phyloP scores from a whole-genome alignment of 2,797 vertebrate species.

The Danio albolineatus region DNA sequence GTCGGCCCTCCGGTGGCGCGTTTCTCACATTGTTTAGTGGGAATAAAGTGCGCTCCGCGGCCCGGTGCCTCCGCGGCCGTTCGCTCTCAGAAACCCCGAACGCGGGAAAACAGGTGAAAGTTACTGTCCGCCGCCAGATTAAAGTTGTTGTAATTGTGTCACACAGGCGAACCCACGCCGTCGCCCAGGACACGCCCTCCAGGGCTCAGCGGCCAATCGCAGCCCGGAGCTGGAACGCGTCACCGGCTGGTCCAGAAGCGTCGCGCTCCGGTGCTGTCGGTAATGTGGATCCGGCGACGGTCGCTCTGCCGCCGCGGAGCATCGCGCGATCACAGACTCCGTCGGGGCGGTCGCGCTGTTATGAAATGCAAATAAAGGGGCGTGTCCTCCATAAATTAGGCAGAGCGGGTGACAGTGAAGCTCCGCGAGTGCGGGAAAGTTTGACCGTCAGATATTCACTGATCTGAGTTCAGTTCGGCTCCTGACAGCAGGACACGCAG shows the following conservation, averaged over 20 bases:
- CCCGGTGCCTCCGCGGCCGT: constrained; percentile 21
- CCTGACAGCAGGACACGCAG: no score
- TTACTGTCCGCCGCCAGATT: constrained; percentile 87
- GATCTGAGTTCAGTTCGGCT: no score
- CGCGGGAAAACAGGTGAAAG: constrained; percentile 85
- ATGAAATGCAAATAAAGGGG: constrained; percentile 36
- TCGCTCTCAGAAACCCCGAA: constrained; percentile 44
- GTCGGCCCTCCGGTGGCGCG: constrained; percentile 50
- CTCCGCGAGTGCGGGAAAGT: no score
- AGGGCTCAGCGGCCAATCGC: constrained; percentile 65
- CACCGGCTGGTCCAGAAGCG: constrained; percentile 70
- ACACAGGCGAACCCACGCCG: constrained; percentile 92
- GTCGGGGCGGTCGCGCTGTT: constrained; percentile 11
- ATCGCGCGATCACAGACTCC: neutral
- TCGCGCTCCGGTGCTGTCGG: constrained; percentile 36
- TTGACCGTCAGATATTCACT: no score
- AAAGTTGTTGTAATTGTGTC: constrained; percentile 99
- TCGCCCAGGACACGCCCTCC: constrained; percentile 83
- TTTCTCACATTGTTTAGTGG: constrained; percentile 60
- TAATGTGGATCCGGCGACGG: constrained; percentile 3
- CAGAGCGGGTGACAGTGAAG: neutral
- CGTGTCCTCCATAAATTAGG: constrained; percentile 13
- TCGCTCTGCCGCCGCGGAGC: neutral
- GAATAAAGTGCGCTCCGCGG: constrained; percentile 24
- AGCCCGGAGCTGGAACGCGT: constrained; percentile 73